Base-by-base conservation (phyloP, 2,888 invertebrate genomes). In the Drosophila mimetica region DNA sequence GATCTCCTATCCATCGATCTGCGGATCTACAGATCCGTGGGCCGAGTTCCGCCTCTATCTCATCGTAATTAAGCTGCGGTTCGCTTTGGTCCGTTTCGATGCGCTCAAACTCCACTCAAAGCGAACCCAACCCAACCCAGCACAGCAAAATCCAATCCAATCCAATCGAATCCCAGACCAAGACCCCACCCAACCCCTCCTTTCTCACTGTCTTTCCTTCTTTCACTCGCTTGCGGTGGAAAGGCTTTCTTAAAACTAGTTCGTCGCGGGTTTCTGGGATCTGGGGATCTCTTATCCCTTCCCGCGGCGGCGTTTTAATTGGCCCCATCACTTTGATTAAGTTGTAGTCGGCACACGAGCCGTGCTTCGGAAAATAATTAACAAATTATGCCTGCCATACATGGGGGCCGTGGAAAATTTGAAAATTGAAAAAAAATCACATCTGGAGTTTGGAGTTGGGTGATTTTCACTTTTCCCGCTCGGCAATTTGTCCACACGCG, bases 241-340 rank as follows among this genome's bases (percentile, higher is more conserved):
- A 85, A 82, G 83, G 67, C 88, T 82, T 82, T 82, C 88, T 85
- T 85, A 66, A 85, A 82, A 87, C 88, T 85, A 82, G 82, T 87
- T 79, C 86, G 71, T 32, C 41, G 60, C n/a, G n/a, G n/a, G n/a
- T n/a, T n/a, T n/a, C n/a, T 28, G 61, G 67, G 28, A 47, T 47
- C 42, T 47, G 37, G 14, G 14, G 25, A 16, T 55, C 41, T 52
- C 50, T 55, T 55, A 46, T 52, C 65, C 36, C 78, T 67, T 69
- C 83, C 87, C 79, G 76, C 66, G 86, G 90, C 81, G 89, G 73
- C 74, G 77, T 87, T 88, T 90, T 89, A 89, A 89, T 88, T 89
- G 84, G 82, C 75, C 78, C 81, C 85, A 84, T 86, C 79, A 79
- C 79, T 77, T 88, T 89, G 89, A 89, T 89, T 90, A 79, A 90